Conservation (phyloP, 2,888 invertebrate genomes). For the Drosophila flavopinicola region DNA sequence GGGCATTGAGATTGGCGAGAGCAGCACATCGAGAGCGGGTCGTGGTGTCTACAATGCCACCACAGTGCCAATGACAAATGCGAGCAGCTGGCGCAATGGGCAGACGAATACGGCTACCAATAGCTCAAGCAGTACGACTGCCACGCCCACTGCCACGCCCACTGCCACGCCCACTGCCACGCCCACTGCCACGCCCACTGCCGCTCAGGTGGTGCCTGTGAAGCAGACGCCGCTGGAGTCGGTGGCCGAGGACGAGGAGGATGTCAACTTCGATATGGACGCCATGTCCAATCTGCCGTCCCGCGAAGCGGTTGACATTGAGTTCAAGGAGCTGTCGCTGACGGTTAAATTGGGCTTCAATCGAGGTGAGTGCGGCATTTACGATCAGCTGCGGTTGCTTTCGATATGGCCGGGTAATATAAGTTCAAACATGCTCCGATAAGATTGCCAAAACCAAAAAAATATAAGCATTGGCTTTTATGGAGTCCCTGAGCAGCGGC, state of each 20-base stretch:
- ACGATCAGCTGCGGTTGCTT: conserved; percentile 9
- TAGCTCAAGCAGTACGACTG: no score
- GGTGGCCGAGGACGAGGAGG: conserved; percentile 55
- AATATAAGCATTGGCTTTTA: conserved; percentile 41
- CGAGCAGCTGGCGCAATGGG: conserved; percentile 55
- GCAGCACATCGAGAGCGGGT: conserved; percentile 33
- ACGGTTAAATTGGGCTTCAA: conserved; percentile 89
- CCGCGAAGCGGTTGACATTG: conserved; percentile 88
- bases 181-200: conserved; percentile 4
- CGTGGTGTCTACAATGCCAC: conserved; percentile 77
- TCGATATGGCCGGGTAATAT: conserved; percentile 44
- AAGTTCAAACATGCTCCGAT: conserved; percentile 49
- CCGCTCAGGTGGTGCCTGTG: background rate
- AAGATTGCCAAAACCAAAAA: conserved; percentile 61
- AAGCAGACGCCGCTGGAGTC: conserved; percentile 51
- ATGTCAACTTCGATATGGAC: conserved; percentile 46
- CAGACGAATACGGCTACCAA: conserved; percentile 34
- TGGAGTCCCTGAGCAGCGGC: conserved; percentile 52
- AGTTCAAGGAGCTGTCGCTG: conserved; percentile 90
- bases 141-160: no score
- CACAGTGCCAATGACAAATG: conserved; percentile 68
- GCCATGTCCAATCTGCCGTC: conserved; percentile 82
- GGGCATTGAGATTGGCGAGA: conserved; percentile 72
- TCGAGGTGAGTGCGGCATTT: conserved; percentile 86
- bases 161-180: conserved; percentile 1